Base-by-base conservation (phyloP, 2,797 vertebrate species). In the Onychomys arenicola region DNA sequence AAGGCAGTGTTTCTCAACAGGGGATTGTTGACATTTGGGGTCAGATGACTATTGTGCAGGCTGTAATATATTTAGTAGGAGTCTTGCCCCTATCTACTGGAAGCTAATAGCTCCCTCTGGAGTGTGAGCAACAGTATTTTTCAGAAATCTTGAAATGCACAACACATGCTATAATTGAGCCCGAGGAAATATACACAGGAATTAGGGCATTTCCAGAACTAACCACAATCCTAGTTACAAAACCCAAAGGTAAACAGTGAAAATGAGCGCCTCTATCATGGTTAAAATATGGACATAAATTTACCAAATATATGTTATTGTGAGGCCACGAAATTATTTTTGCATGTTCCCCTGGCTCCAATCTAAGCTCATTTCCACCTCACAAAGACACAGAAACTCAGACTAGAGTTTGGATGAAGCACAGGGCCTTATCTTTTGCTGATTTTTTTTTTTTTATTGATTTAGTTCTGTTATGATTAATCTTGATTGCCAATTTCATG, bases 231-330 rank as follows among this genome's bases (percentile, higher is more conserved):
- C 32, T 43, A 32, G 12, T 14, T 89, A 57, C 21, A 75, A 55
- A 95, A 90, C 34, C 25, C 5, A 59, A 71, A 61, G 6, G 13
- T 43, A 5, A 17, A 0, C 7, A 25, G 29, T 88, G n/a, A 71
- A 29, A 63, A 57, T 6, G 23, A 69, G 5, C 17, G 27, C 13
- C 19, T 52, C 2, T 67, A 17, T 8, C 34, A 13, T 55, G 83
- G 69, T 40, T 94, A 83, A 95, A 95, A 94, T 78, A 32, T n/a
- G 49, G 61, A 43, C 52, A 73, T 52, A 71, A 77, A 75, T 89
- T 91, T 88, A 11, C 8, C 69, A 81, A n/a, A 34, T 57, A 57
- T 34, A 7, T 71, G 23, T 25, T 81, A 25, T 80, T 78, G 34
- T 40, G 52, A 95, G 90, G 75, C 12, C 21, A 81, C 32, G 32